Evolutionary conservation across 2,797 vertebrate genomes (phyloP), one percentile per base, ranked within the genome.

Genomic region (Enteromius unitaeniatus): DNA sequence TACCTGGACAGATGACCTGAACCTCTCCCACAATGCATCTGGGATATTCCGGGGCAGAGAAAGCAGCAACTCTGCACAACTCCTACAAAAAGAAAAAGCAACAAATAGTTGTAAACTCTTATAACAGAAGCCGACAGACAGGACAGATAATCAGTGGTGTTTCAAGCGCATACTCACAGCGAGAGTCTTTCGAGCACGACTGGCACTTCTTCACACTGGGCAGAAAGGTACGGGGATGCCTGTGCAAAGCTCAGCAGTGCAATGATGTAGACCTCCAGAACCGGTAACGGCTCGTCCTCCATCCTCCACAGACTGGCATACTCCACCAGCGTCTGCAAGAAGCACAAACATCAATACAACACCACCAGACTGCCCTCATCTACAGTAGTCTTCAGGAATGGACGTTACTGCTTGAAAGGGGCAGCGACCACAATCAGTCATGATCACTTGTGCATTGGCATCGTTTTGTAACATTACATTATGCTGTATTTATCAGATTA

Each of bases 31-130:
- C 42, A 96, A 93, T 82, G 89, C 92, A 90, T 95, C 93, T 89
- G 97, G 95, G 89, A 98, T 88, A 11, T 96, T 93, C 72, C 93
- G 90, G 85, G 95, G 96, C 85, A 98, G 86, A 62, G 97, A 98
- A 3, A 99, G 91, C 53, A 99, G 88, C 90, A 99, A 95, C 93
- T 99, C 97, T 91, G 96, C 95, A 94, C 97, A 99, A 92, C 97
- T 99, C 96, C 97, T 99, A 91, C 84, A 84, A 70, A 6, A 64
- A 34, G 37, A 45, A 2, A n/a, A 31, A 19, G 23, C 15, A 55
- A 45, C 34, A 82, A n/a, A 40, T 68, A 78, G 11, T 21, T 45
- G 67, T 37, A 3, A 60, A 45, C 6, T 26, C 0, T 11, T 4
- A 60, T 13, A 60, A 60, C 58, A 60, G 4, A 9, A 26, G 10